A percentile compares a stretch with the other conserved stretches of the same genome.
Evolutionary conservation across 2,797 vertebrate genomes (phyloP).

Genomic region (Xiphorhynchus erythropygius): DNA sequence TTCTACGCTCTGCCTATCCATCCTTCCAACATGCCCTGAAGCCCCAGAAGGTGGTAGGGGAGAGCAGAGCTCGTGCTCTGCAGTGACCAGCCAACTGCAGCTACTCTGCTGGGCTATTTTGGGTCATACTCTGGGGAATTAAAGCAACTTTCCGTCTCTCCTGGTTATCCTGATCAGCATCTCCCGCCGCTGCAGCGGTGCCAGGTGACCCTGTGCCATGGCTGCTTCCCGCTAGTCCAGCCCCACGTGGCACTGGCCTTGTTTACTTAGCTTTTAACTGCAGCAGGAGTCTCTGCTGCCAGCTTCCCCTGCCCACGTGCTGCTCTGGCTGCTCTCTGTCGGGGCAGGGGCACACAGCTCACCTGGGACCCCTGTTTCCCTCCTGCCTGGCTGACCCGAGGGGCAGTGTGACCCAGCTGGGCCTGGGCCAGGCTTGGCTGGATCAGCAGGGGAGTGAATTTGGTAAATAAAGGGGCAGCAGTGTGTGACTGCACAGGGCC

Average conservation of each 20-base stretch:
- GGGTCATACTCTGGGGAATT: rapidly evolving
- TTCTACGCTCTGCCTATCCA: rapidly evolving
- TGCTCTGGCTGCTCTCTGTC: neutral
- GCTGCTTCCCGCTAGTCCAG: neutral
- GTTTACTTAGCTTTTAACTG: neutral
- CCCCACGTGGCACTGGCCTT: slow-evolving; percentile 1
- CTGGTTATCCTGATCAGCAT: neutral
- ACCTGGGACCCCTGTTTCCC: neutral
- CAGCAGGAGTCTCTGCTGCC: neutral
- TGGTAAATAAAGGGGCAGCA: neutral
- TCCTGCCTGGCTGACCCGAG: neutral
- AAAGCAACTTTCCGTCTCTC: neutral
- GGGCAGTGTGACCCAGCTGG: neutral
- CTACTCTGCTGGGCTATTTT: neutral
- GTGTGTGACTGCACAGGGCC: neutral
- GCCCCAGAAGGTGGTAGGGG: neutral
- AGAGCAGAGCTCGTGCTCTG: neutral
- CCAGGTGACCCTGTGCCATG: neutral
- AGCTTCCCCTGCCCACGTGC: neutral
- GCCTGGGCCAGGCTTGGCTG: neutral
- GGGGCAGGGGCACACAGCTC: neutral
- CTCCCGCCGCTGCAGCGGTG: neutral
- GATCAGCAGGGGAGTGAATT: neutral
- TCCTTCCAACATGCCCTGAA: neutral
- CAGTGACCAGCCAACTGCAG: neutral